phyloP scores from a whole-genome alignment of 2,113 vertebrate genomes.

The Tenrec ecaudatus region DNA sequence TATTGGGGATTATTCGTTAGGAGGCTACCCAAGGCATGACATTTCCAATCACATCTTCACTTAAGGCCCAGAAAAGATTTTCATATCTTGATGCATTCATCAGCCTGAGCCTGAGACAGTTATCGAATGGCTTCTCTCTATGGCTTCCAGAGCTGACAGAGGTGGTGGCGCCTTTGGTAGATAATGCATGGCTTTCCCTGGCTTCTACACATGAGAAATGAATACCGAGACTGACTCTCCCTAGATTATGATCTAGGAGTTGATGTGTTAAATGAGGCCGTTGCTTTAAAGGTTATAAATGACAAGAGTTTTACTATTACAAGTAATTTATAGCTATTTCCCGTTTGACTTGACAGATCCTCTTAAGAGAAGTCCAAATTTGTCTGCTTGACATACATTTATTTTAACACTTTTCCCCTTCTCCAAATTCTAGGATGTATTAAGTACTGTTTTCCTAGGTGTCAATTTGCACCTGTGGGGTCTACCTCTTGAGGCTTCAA shows the following conservation, averaged over 20 bases:
- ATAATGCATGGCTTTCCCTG: background rate
- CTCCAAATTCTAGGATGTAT: slow-evolving; percentile 60
- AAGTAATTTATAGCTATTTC: slow-evolving; percentile 78
- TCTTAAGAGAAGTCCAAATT: slow-evolving; percentile 71
- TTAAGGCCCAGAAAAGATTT: background rate
- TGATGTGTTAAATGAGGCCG: slow-evolving; percentile 54
- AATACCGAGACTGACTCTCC: background rate
- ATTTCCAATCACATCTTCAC: background rate
- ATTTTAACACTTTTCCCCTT: slow-evolving; percentile 53
- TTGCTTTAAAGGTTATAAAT: slow-evolving; percentile 60
- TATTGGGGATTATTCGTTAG: background rate
- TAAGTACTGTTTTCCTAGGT: slow-evolving; percentile 77
- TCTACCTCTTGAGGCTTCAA: slow-evolving; percentile 62
- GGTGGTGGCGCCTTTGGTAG: background rate
- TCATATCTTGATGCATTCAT: background rate
- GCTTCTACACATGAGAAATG: background rate
- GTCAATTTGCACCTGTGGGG: slow-evolving; percentile 78
- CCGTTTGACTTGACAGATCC: slow-evolving; percentile 72
- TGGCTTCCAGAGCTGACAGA: background rate
- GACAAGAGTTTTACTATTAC: slow-evolving; percentile 79
- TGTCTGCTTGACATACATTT: slow-evolving; percentile 70
- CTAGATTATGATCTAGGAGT: background rate
- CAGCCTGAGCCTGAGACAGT: background rate
- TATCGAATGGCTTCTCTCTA: background rate
- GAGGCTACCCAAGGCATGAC: background rate